These are phyloP conservation scores for Pomacea maculata DNA, from an alignment of 1,140 invertebrate genomes.

Conservation along the genomic window DNA sequence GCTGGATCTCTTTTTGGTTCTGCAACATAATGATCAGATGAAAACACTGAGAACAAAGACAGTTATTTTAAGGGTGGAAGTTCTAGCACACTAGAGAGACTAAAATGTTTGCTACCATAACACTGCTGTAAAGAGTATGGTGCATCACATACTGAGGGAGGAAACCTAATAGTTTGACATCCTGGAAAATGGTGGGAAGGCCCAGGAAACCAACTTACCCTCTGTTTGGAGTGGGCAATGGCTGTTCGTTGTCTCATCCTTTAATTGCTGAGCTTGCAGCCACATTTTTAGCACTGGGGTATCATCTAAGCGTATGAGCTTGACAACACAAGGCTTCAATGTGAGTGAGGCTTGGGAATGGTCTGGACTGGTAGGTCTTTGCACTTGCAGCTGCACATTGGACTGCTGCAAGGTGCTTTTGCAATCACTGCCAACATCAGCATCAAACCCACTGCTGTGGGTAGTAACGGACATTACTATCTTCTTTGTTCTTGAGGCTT, in stretches of 20 bases:
- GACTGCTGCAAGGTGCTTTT: background rate
- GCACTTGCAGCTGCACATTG: background rate
- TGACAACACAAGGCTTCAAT: background rate
- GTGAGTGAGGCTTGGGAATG: background rate
- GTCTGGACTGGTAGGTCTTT: background rate
- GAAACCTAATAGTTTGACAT: no score
- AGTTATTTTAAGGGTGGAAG: no score
- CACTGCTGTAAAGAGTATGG: no score
- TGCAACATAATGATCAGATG: no score
- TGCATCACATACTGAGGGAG: no score
- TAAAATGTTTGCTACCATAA: no score
- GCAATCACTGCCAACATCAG: background rate
- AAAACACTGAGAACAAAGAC: no score
- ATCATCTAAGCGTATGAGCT: background rate
- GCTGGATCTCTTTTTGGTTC: no score
- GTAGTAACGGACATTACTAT: background rate
- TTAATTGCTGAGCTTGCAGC: background rate
- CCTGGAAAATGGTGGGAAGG: no score
- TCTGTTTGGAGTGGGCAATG: background rate
- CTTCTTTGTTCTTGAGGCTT: no score
- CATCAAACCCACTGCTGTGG: background rate
- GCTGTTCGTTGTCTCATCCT: background rate
- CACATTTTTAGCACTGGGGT: background rate
- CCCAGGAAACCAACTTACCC: background rate
- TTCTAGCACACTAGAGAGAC: no score